These are phyloP conservation scores for Phoenoteleia sp. DNA, from an alignment of 2,888 invertebrate genomes.

Conservation along the genomic window DNA sequence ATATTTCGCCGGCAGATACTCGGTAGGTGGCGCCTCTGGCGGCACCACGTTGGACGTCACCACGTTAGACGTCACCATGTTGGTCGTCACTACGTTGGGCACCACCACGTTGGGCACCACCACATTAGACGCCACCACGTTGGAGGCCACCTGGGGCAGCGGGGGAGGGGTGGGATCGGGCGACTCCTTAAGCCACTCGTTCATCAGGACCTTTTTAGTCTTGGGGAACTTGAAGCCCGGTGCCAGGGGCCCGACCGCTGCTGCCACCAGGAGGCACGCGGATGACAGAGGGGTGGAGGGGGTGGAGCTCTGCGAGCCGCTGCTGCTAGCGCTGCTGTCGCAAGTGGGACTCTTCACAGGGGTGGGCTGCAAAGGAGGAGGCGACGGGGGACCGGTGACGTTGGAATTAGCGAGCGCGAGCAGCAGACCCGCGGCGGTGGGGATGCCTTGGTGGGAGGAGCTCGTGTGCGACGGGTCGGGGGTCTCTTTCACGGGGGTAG, in stretches of 20 bases:
- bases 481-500: conserved; percentile 78
- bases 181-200: conserved; percentile 95
- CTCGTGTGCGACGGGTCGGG: conserved; percentile 68
- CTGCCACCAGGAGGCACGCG: conserved; percentile 93
- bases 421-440: conserved; percentile 88
- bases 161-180: conserved; percentile 86
- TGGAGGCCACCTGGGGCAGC: conserved; percentile 55
- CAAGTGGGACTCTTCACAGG: conserved; percentile 86
- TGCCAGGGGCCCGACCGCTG: conserved; percentile 94
- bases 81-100: too few relatives aligned
- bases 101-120: too few relatives aligned
- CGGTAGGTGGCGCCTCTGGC: conserved; percentile 79
- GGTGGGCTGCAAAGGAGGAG: conserved; percentile 81
- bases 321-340: conserved; percentile 85
- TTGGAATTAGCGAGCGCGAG: conserved; percentile 88
- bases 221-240: conserved; percentile 96
- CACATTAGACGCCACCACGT: conserved; percentile 77
- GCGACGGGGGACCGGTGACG: conserved; percentile 81
- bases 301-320: conserved; percentile 87
- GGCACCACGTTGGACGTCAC: conserved; percentile 75
- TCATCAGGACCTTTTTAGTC: conserved; percentile 96
- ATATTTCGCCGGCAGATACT: conserved; percentile 82
- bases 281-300: conserved; percentile 91
- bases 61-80: too few relatives aligned
- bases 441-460: conserved; percentile 80